Base-by-base conservation (phyloP, 2,888 invertebrate genomes). In the Drosophila histrio region DNA sequence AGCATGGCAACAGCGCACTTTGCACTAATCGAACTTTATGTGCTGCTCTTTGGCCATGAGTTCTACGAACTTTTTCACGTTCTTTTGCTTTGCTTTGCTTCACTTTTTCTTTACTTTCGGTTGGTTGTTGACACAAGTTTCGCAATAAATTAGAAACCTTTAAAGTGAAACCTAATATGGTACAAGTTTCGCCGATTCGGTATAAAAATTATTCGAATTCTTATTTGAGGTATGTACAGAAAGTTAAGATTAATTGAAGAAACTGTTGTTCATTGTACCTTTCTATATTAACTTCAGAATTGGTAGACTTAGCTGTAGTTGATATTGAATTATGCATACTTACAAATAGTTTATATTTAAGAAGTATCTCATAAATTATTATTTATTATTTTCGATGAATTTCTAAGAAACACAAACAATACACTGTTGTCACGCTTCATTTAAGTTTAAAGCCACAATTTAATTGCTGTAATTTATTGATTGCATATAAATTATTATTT, bases 11-110 rank as follows among this genome's bases (percentile, higher is more conserved):
- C 78, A 78, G 49, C 54, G 70, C 75, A 69, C 82, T 81, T 70
- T 61, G 43, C 72, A 58, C 71, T 79, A 82, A 82, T 79, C 86
- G 76, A 79, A 70, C 79, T 85, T 86, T 70, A 79, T 75, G 83
- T 44, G 39, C 67, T 67, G 54, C 66, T 72, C 58, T 79, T 62
- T 58, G 57, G 52, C 36, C 26, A 73, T 13, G 36, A 73, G 74
- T 73, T 66, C 38, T 17, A 30, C 46, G 67, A 77, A 73, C 74
- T 73, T 78, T 72, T 66, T n/a, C 43, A 26, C 53, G 36, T 47
- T 60, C 22, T 47, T 52, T 46, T 22, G 17, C 44, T 41, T 34
- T 39, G 44, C 36, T 61, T 38, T 34, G 30, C 72, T 72, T 32
- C 17, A 36, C 43, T n/a, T n/a, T n/a, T n/a, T n/a, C n/a, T 54